Evolutionary conservation across 2,797 vertebrate genomes (phyloP).

Genomic region (Zalophus californianus): DNA sequence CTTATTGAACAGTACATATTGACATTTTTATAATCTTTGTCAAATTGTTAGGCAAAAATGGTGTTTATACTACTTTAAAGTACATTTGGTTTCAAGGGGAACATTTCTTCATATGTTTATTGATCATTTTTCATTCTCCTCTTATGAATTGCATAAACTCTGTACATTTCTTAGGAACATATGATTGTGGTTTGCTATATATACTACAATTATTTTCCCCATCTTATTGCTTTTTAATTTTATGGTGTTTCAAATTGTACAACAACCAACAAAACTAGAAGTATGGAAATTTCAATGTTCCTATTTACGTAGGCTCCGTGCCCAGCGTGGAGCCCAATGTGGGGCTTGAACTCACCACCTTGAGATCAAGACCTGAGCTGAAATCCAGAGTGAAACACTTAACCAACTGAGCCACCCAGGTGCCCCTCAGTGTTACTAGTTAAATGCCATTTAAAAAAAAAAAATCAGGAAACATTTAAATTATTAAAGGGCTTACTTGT

Average conservation of each 20-base stretch:
- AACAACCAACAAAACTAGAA: not conserved
- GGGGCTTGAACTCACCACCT: not conserved
- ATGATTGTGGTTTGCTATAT: not conserved
- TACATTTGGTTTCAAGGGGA: not conserved
- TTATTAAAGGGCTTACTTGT: not conserved
- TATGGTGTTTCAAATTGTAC: not conserved
- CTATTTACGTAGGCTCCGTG: not conserved
- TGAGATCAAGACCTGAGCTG: not conserved
- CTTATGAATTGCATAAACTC: not conserved
- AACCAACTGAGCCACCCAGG: not conserved
- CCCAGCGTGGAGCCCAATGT: not conserved
- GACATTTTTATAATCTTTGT: not conserved
- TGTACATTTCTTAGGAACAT: not conserved
- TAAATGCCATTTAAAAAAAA: not conserved
- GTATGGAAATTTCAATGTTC: not conserved
- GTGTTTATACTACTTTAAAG: not conserved
- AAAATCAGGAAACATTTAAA: constrained; percentile 15
- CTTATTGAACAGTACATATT: not conserved
- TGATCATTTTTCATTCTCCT: not conserved
- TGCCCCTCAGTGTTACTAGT: not conserved
- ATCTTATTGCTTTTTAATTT: not conserved
- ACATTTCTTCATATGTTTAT: not conserved
- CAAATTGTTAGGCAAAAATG: not conserved
- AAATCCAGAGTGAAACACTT: not conserved
- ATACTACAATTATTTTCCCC: not conserved